Evolutionary conservation across 2,888 invertebrate genomes (phyloP).

Genomic region (Zhuqinia jingwanae): DNA sequence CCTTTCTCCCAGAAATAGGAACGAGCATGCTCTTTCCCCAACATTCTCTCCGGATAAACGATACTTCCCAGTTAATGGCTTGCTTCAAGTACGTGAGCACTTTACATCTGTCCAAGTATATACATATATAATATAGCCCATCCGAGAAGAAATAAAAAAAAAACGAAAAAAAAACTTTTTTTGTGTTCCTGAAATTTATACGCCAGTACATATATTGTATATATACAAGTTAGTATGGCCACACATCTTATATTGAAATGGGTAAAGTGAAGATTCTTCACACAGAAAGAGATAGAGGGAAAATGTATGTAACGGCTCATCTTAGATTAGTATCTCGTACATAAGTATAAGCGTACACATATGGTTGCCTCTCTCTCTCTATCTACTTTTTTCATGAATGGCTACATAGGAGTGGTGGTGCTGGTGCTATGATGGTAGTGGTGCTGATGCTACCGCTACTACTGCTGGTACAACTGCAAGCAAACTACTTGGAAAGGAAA

Average conservation of each 20-base stretch:
- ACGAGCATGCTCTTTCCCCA: slow-evolving; percentile 68
- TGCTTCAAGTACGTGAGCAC: slow-evolving; percentile 66
- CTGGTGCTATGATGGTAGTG: neutral
- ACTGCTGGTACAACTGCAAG: neutral
- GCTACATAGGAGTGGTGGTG: neutral
- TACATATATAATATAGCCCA: neutral
- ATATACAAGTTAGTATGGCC: neutral
- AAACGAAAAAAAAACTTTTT: neutral
- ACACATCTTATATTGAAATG: neutral
- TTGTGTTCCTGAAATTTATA: neutral
- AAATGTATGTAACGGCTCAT: slow-evolving; percentile 38
- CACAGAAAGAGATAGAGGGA: neutral
- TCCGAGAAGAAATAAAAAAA: neutral
- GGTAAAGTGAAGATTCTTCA: too few species aligned
- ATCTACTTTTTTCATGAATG: neutral
- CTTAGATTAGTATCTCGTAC: slow-evolving; percentile 57
- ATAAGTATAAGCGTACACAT: slow-evolving; percentile 1
- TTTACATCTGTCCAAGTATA: slow-evolving; percentile 48
- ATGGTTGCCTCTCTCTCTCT: neutral
- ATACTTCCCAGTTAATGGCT: slow-evolving; percentile 66
- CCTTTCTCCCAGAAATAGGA: slow-evolving; percentile 37
- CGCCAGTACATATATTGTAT: neutral
- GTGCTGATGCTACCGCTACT: neutral
- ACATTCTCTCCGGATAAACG: slow-evolving; percentile 57
- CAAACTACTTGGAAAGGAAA: neutral